A percentile compares a stretch with the other conserved stretches of the same genome.
These are phyloP conservation scores for Exaiptasia diaphana DNA, from an alignment of 64 coral and sea anemone genomes.

Conservation along the genomic window DNA sequence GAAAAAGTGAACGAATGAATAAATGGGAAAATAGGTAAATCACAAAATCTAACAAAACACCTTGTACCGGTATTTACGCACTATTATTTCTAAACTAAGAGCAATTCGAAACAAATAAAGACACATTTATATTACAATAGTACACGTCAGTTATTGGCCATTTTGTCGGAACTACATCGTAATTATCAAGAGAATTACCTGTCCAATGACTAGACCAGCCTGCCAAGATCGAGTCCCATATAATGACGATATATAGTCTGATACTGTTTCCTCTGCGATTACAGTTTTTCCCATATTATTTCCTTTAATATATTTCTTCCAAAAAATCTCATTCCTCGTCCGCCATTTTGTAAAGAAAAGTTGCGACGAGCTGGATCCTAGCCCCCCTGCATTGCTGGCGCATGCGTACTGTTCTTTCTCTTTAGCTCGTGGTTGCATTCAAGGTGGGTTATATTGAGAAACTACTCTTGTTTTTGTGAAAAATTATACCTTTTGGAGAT, in stretches of 20 bases:
- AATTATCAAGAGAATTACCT: slow-evolving; percentile 63
- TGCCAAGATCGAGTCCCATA: slow-evolving; percentile 73
- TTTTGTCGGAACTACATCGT: background rate
- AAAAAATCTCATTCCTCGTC: background rate
- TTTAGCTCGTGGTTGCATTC: slow-evolving; percentile 65
- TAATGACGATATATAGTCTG: slow-evolving; percentile 68
- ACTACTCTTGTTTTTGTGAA: no score
- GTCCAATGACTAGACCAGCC: slow-evolving; percentile 69
- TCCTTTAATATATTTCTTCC: background rate
- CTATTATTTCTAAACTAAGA: no score
- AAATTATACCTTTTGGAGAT: no score
- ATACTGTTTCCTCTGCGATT: slow-evolving; percentile 66
- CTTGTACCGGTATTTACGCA: no score
- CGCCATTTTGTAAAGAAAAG: slow-evolving; percentile 25
- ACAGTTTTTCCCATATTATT: slow-evolving; percentile 72
- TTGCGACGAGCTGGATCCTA: background rate
- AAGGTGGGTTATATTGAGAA: slow-evolving; percentile 4
- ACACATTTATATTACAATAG: no score
- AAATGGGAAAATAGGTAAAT: no score
- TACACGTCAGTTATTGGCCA: background rate
- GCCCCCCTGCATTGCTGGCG: slow-evolving; percentile 37
- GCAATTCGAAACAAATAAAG: no score
- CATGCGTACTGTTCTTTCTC: slow-evolving; percentile 49
- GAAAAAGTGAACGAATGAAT: background rate
- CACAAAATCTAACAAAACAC: no score